A percentile compares a stretch with the other conserved stretches of the same genome.
Evolutionary conservation across 1,140 invertebrate genomes (phyloP).

Genomic region (Camponotus pennsylvanicus): DNA sequence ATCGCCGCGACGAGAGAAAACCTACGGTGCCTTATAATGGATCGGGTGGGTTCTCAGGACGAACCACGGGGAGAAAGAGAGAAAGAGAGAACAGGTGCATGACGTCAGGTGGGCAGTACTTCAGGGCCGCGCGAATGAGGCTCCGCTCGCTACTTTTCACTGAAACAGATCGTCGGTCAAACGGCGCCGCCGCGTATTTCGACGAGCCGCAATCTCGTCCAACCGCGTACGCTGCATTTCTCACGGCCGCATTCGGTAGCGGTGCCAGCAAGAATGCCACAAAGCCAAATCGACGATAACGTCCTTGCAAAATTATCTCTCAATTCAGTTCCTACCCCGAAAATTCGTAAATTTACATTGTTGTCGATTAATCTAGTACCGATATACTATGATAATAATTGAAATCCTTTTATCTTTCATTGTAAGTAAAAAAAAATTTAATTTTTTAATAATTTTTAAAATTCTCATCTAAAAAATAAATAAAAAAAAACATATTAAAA

Average conservation of each 20-base stretch:
- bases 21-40: constrained; percentile 74
- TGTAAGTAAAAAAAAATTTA: not conserved
- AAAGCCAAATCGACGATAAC: constrained; percentile 32
- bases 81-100: constrained; percentile 84
- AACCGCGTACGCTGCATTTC: constrained; percentile 14
- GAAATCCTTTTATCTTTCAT: too few species aligned
- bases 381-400: not conserved
- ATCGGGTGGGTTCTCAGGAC: constrained; percentile 69
- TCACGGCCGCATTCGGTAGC: constrained; percentile 1
- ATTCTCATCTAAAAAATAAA: not conserved
- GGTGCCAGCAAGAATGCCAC: not conserved
- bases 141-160: constrained; percentile 67
- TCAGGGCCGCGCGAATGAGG: constrained; percentile 80
- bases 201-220: constrained; percentile 39
- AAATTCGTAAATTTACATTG: too few species aligned
- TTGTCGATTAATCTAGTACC: not conserved
- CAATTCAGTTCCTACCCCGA: not conserved
- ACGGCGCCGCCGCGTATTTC: constrained; percentile 65
- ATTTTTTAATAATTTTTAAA: not conserved
- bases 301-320: constrained; percentile 13
- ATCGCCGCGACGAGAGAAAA: constrained; percentile 73
- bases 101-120: constrained; percentile 86
- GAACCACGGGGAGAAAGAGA: constrained; percentile 65
- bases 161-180: constrained; percentile 74
- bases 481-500: not conserved